Percentiles rank a stretch among this genome's conserved stretches.
Evolutionary conservation across 1,140 invertebrate genomes (phyloP).

Genomic region (Ips nitidus): DNA sequence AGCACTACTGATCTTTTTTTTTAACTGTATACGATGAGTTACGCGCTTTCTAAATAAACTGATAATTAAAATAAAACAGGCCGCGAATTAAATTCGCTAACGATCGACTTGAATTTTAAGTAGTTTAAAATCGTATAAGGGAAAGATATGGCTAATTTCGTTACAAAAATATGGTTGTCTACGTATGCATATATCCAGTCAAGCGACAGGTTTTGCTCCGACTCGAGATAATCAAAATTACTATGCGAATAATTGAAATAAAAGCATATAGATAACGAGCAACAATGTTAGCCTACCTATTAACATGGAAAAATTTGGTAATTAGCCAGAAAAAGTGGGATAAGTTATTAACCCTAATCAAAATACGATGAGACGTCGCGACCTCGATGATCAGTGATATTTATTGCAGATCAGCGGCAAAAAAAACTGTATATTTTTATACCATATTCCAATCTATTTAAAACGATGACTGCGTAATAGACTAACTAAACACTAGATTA

Average conservation of each 20-base stretch:
- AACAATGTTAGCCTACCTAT: no score
- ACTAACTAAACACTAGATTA: not conserved
- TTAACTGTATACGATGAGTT: conserved; percentile 24
- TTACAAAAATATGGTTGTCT: no score
- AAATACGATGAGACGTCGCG: no score
- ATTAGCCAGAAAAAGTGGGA: no score
- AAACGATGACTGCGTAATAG: not conserved
- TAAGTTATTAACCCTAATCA: no score
- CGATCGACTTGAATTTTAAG: conserved; percentile 23
- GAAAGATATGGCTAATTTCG: not conserved
- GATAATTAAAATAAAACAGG: conserved; percentile 24
- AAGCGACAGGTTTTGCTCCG: no score
- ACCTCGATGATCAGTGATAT: not conserved
- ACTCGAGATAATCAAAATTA: no score
- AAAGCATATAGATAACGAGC: no score
- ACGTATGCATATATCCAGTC: no score
- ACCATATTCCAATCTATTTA: not conserved
- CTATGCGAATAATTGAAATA: no score
- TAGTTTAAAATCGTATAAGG: conserved; percentile 11
- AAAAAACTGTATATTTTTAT: not conserved
- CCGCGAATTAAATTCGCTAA: conserved; percentile 16
- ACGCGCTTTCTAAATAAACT: conserved; percentile 25
- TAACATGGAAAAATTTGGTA: no score
- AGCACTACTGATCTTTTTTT: not conserved
- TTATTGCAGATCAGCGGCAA: not conserved